A percentile compares a stretch with the other conserved stretches of the same genome.
These are phyloP conservation scores for mouse (Mus musculus) DNA, from an alignment of 2,113 vertebrate species.

Conservation along the genomic window DNA sequence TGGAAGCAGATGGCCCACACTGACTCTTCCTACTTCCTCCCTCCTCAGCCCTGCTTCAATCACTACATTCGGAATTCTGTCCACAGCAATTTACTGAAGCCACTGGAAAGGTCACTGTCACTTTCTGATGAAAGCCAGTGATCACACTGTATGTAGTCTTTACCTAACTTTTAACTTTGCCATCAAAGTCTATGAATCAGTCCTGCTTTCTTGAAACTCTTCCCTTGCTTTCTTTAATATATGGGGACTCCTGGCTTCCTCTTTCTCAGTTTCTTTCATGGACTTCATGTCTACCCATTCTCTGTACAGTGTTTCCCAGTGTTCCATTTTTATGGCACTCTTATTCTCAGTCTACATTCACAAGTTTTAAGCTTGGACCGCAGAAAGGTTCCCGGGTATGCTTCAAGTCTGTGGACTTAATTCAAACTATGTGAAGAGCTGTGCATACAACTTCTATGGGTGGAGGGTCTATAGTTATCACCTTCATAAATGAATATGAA, in stretches of 20 bases:
- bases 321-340: background rate
- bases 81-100: slow-evolving; percentile 7
- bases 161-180: background rate
- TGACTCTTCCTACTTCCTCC: background rate
- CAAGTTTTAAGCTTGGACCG: slow-evolving; percentile 16
- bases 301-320: background rate
- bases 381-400: background rate
- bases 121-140: slow-evolving; percentile 46
- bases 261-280: slow-evolving; percentile 32
- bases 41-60: slow-evolving; percentile 4
- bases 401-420: slow-evolving; percentile 34
- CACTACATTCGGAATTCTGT: slow-evolving; percentile 23
- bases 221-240: slow-evolving; percentile 8
- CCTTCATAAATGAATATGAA: background rate
- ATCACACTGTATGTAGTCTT: slow-evolving; percentile 19
- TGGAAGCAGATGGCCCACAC: background rate
- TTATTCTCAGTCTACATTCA: slow-evolving; percentile 52
- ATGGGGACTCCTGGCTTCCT: background rate
- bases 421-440: slow-evolving; percentile 29
- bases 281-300: background rate
- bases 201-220: slow-evolving; percentile 18
- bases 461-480: slow-evolving; percentile 5
- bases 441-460: slow-evolving; percentile 13
- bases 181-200: background rate
- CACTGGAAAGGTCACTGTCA: slow-evolving; percentile 48